Conservation (phyloP, 2,797 vertebrate genomes). For the Anomalospiza imberbis region DNA sequence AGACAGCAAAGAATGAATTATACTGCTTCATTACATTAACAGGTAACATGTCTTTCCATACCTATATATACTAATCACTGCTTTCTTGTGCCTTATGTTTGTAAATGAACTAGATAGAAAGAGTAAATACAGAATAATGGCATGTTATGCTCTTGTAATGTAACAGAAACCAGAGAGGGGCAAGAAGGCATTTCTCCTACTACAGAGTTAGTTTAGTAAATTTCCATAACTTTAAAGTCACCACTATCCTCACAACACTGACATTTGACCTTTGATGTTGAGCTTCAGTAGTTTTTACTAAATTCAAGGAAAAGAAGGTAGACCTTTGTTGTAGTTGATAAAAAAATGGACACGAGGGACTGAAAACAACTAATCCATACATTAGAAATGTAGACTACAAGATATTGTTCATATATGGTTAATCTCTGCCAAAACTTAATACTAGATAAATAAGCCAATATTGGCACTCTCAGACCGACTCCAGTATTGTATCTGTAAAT, state of each 20-base stretch:
- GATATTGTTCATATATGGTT: not conserved
- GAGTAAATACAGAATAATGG: conserved; percentile 60
- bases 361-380: not conserved
- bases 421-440: not conserved
- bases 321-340: not conserved
- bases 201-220: conserved; percentile 33
- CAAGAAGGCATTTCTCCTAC: conserved; percentile 46
- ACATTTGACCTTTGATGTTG: conserved; percentile 32
- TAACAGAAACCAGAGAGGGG: conserved; percentile 28
- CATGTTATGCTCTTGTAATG: conserved; percentile 16
- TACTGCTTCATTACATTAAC: conserved; percentile 64
- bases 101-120: conserved; percentile 56
- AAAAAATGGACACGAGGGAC: conserved; percentile 1
- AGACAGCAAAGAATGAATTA: conserved; percentile 68
- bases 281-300: conserved; percentile 56
- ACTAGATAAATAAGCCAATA: not conserved
- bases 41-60: conserved; percentile 51
- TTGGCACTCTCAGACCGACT: not conserved
- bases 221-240: conserved; percentile 39
- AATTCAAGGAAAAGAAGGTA: conserved; percentile 26
- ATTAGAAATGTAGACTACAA: not conserved
- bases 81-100: conserved; percentile 35
- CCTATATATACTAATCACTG: conserved; percentile 35
- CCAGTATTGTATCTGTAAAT: conserved; percentile 25
- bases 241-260: conserved; percentile 2